Evolutionary conservation across 2,888 invertebrate species (phyloP).

Genomic region (Willowsia nigromaculata): DNA sequence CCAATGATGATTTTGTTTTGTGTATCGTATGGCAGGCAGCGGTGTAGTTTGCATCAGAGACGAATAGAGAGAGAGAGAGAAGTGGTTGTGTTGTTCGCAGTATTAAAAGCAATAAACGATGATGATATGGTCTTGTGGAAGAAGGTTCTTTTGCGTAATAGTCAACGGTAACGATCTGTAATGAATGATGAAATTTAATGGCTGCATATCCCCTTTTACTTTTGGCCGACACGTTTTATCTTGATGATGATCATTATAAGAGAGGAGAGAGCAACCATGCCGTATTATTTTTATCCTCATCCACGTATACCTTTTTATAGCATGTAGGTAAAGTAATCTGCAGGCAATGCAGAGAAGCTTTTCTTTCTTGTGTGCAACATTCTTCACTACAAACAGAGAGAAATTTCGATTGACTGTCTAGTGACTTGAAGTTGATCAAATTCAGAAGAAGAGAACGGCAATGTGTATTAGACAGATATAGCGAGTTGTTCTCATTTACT

Average conservation of each 20-base stretch:
- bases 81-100: neutral
- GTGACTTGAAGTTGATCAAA: neutral
- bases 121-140: neutral
- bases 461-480: neutral
- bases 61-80: neutral
- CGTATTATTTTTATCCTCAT: neutral
- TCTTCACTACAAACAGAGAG: neutral
- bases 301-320: neutral
- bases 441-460: neutral
- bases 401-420: neutral
- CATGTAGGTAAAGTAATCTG: neutral
- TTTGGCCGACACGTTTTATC: slow-evolving; percentile 46
- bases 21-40: neutral
- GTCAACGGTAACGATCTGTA: slow-evolving; percentile 65
- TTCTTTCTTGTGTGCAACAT: neutral
- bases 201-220: slow-evolving; percentile 51
- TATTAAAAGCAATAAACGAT: slow-evolving; percentile 28
- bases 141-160: slow-evolving; percentile 43
- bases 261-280: neutral
- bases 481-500: neutral
- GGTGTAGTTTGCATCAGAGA: no score
- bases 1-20: slow-evolving; percentile 5
- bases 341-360: neutral
- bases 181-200: slow-evolving; percentile 71
- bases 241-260: neutral